A percentile compares a stretch with the other conserved stretches of the same genome.
Evolutionary conservation across 2,888 invertebrate species (phyloP).

Genomic region (Drosophila mayaguana): DNA sequence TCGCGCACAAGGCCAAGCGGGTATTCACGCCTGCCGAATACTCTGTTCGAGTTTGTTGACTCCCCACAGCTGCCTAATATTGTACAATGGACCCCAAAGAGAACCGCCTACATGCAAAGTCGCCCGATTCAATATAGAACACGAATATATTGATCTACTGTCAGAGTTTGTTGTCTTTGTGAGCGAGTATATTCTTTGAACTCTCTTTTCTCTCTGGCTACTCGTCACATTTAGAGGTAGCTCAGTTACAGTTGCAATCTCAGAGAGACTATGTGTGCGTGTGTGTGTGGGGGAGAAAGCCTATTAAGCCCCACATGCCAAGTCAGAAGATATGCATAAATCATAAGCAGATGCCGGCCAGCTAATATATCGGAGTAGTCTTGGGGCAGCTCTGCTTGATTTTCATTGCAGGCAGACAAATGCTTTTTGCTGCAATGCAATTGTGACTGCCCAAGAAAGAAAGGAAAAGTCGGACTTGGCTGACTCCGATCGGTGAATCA

Average conservation of each 20-base stretch:
- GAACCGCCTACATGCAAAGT: not conserved
- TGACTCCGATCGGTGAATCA: not conserved
- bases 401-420: not conserved
- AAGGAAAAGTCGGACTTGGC: not conserved
- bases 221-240: not conserved
- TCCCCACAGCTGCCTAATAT: not conserved
- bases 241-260: not conserved
- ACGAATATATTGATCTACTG: not conserved
- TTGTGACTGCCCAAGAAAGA: not conserved
- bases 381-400: not conserved
- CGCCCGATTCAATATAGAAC: not conserved
- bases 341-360: not conserved
- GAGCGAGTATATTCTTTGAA: not conserved
- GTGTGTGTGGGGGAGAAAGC: conserved; percentile 7
- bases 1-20: not conserved
- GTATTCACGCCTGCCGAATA: not conserved
- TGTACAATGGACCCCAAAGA: not conserved
- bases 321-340: not conserved
- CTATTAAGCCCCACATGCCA: not conserved
- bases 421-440: not conserved
- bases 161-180: too few species aligned
- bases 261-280: not conserved
- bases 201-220: not conserved
- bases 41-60: not conserved
- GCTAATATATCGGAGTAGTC: too few species aligned